These are phyloP conservation scores for Sciurus carolinensis DNA, from an alignment of 2,797 vertebrate genomes.

Conservation along the genomic window DNA sequence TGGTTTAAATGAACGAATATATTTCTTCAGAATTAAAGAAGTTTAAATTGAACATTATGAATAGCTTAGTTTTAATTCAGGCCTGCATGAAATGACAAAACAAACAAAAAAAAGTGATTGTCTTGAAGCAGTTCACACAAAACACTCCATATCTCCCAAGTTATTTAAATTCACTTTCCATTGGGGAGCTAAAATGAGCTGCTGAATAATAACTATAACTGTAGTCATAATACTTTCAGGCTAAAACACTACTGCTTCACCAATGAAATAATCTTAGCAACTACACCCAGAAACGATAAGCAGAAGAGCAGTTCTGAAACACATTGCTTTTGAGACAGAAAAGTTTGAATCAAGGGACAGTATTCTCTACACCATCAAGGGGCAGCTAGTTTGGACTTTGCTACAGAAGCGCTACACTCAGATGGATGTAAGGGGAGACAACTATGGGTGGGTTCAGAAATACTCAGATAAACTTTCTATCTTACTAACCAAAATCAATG, in stretches of 20 bases:
- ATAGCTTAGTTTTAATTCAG: conserved; percentile 30
- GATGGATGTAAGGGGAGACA: neutral
- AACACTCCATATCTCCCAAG: neutral
- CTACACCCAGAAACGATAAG: neutral
- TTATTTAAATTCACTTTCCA: neutral
- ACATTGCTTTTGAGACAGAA: neutral
- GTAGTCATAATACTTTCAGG: neutral
- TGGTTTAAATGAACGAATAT: neutral
- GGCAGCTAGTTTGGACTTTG: neutral
- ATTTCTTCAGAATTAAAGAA: neutral
- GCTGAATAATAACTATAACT: neutral
- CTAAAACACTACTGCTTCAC: neutral
- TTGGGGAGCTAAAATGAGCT: neutral
- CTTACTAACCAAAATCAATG: too few relatives aligned
- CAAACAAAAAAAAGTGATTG: neutral
- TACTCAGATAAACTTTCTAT: neutral
- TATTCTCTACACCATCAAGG: neutral
- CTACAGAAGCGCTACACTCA: rapidly evolving
- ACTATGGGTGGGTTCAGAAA: neutral
- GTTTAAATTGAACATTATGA: neutral
- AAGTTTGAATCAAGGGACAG: too few relatives aligned
- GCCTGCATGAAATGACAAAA: neutral
- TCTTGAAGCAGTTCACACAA: neutral
- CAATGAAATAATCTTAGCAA: neutral
- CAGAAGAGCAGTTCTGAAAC: neutral